Evolutionary conservation across 2,113 vertebrate species (phyloP), one percentile per base, ranked within the genome.

Genomic region (Strigops habroptila): DNA sequence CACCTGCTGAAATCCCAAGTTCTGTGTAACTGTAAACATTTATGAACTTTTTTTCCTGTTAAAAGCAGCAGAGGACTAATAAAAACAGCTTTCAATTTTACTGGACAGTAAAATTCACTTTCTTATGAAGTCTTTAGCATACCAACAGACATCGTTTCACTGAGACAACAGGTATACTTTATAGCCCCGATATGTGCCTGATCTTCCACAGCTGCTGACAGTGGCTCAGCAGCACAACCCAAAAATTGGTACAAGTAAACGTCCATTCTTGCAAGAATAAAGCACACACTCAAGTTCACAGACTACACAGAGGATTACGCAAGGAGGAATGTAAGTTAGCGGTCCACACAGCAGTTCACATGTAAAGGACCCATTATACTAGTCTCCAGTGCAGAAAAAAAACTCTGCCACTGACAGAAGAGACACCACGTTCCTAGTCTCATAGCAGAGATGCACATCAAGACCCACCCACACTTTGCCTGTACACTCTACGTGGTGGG

Each of bases 101-200:
- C 18, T 16, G 17, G 28, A 41, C 8, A 59, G 24, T 18, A 75
- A 51, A 39, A 23, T 63, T 51, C 27, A 15, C 27, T 48, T 74
- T 82, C 31, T 51, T 15, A 41, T 6, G 14, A 60, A 10, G 18
- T 46, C 21, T 37, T 71, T 31, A 90, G 28, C 39, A n/a, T 5
- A 76, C 3, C 39, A 57, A 55, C 24, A 74, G 23, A 27, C 16
- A 18, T 1, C 3, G 1, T 46, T 82, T 84, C 39, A 44, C 31
- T 37, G 41, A 65, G 22, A 70, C 17, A 51, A 37, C 0, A 39
- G n/a, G 16, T 12, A n/a, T 22, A 44, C 15, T 7, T 24, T 11
- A 25, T 1, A 51, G 37, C 12, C 59, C 15, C 3, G 1, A 18
- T 5, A 62, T 0, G 6, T 5, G 49, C 19, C n/a, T 59, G 15